phyloP scores from a whole-genome alignment of 2,797 vertebrate genomes.

The Spheniscus humboldti region DNA sequence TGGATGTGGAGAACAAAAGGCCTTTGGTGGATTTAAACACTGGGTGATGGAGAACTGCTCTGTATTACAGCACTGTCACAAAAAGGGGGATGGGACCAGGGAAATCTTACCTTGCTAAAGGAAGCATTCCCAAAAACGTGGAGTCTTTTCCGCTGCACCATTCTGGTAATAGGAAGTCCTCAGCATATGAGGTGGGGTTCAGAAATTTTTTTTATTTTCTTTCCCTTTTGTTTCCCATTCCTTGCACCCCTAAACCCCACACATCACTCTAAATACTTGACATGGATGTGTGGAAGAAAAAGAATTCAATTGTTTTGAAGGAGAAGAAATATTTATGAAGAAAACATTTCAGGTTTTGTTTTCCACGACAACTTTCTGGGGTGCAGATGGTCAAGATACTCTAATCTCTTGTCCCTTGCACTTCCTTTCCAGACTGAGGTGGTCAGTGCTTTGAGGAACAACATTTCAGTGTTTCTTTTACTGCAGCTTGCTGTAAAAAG shows the following conservation, averaged over 20 bases:
- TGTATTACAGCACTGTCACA: background rate
- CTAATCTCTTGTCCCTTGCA: background rate
- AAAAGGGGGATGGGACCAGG: background rate
- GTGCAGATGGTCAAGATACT: background rate
- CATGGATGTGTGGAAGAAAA: background rate
- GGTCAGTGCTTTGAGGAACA: background rate
- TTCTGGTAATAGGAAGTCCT: background rate
- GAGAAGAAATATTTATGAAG: background rate
- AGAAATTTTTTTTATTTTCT: background rate
- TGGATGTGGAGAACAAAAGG: background rate
- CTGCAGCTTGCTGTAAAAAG: background rate
- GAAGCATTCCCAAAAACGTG: background rate
- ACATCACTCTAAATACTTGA: background rate
- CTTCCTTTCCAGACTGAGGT: background rate
- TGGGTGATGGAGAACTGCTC: background rate
- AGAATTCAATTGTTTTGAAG: background rate
- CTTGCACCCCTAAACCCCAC: background rate
- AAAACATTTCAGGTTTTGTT: background rate
- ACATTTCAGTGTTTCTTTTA: background rate
- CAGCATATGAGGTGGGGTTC: accelerated
- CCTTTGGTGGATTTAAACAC: background rate
- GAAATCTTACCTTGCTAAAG: background rate
- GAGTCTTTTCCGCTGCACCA: background rate
- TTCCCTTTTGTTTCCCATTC: background rate
- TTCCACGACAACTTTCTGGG: background rate